A percentile compares a stretch with the other conserved stretches of the same genome.
Conservation (phyloP, 1,140 invertebrate species). For the Globodera rostochiensis region DNA sequence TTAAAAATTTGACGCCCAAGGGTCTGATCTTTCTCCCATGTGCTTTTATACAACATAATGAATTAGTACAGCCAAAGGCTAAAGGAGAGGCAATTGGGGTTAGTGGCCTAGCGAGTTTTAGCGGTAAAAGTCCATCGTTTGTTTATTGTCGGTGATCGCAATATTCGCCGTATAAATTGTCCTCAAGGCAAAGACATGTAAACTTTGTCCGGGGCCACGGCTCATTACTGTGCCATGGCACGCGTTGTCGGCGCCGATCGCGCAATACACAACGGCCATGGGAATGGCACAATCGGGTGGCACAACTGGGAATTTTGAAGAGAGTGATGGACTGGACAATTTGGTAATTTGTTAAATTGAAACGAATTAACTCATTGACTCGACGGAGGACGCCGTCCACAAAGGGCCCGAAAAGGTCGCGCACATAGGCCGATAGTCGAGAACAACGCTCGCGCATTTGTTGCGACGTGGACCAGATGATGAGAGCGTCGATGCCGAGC, state of each 20-base stretch:
- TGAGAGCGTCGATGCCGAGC: constrained; percentile 42
- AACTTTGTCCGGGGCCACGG: constrained; percentile 25
- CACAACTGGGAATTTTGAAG: constrained; percentile 9
- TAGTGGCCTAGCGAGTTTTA: too few relatives aligned
- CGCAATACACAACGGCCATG: constrained; percentile 28
- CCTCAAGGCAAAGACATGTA: constrained; percentile 28
- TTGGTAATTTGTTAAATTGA: background rate
- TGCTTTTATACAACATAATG: too few relatives aligned
- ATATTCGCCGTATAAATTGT: constrained; percentile 32
- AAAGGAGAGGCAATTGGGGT: too few relatives aligned
- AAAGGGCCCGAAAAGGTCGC: constrained; percentile 38
- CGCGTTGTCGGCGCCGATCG: constrained; percentile 11
- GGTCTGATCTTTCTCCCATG: too few relatives aligned
- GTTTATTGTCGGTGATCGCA: constrained; percentile 26
- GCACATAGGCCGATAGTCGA: constrained; percentile 25
- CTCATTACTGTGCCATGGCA: constrained; percentile 12
- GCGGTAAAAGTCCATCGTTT: background rate
- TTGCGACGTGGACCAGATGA: constrained; percentile 45
- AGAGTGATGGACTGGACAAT: background rate
- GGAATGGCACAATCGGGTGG: constrained; percentile 18
- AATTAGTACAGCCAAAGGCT: too few relatives aligned
- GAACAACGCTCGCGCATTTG: constrained; percentile 40
- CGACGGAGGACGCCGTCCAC: constrained; percentile 5
- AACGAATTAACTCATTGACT: constrained; percentile 10
- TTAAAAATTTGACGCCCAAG: too few relatives aligned